These are phyloP conservation scores for Drosophila anceps DNA, from an alignment of 2,888 invertebrate species.

Conservation along the genomic window DNA sequence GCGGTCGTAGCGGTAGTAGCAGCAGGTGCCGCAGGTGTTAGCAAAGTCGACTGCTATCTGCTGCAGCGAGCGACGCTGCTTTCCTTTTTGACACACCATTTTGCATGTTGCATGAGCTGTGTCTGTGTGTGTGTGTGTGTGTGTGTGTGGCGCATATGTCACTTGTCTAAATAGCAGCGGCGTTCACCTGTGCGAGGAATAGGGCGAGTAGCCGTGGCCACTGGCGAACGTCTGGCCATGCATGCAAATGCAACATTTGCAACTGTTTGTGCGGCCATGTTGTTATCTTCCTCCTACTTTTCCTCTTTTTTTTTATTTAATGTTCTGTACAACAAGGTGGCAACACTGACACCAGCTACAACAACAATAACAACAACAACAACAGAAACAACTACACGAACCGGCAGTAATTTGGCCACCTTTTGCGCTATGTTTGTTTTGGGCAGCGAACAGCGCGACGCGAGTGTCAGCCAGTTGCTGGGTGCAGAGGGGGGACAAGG, in stretches of 20 bases:
- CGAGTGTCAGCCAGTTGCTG: conserved; percentile 2
- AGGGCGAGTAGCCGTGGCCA: conserved; percentile 34
- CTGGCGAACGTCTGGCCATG: conserved; percentile 67
- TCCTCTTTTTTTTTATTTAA: conserved; percentile 23
- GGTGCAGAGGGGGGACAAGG: neutral
- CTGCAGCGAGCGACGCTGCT: conserved; percentile 38
- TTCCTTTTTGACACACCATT: conserved; percentile 74
- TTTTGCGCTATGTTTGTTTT: conserved; percentile 65
- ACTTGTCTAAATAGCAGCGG: conserved; percentile 76
- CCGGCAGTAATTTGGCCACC: conserved; percentile 78
- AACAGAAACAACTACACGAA: conserved; percentile 31
- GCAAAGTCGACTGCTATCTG: conserved; percentile 32
- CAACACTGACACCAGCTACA: conserved; percentile 69
- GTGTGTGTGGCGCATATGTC: conserved; percentile 65
- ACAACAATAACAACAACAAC: conserved; percentile 36
- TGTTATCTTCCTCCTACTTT: conserved; percentile 39
- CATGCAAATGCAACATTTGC: conserved; percentile 80
- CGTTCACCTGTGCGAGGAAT: conserved; percentile 50
- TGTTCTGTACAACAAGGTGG: conserved; percentile 62
- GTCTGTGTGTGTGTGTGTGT: conserved; percentile 18
- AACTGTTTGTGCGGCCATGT: conserved; percentile 72
- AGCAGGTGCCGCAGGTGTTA: conserved; percentile 50
- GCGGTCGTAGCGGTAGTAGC: conserved; percentile 35
- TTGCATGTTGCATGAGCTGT: conserved; percentile 70
- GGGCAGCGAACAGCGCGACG: conserved; percentile 31